Evolutionary conservation across 2,888 invertebrate genomes (phyloP).

Genomic region (Bugula neritina): DNA sequence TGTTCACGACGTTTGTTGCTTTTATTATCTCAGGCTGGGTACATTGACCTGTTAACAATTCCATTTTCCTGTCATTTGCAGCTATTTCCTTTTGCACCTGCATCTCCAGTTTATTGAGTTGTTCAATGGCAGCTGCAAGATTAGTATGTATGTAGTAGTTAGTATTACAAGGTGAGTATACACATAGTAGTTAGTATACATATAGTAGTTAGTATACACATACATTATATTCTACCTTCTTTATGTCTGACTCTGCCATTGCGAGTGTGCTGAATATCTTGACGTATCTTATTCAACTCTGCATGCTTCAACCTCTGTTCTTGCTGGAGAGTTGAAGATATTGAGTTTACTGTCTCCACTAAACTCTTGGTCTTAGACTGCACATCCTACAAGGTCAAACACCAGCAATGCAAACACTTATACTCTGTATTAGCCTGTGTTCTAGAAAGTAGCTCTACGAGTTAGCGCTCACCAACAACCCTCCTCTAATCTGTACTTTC

Average conservation of each 20-base stretch:
- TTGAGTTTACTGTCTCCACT: conserved; percentile 1
- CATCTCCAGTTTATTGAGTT: background rate
- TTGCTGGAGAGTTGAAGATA: background rate
- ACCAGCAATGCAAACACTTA: too few species aligned
- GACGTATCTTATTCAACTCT: background rate
- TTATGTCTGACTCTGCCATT: background rate
- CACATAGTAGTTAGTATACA: background rate
- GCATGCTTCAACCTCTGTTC: background rate
- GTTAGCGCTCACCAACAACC: conserved; percentile 10
- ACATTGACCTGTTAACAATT: conserved; percentile 1
- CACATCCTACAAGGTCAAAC: background rate
- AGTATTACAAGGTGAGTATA: too few species aligned
- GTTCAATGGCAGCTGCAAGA: background rate
- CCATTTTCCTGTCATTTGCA: background rate
- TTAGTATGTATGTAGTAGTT: background rate
- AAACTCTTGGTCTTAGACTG: conserved; percentile 18
- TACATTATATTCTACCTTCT: background rate
- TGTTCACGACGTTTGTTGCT: background rate
- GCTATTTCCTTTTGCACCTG: background rate
- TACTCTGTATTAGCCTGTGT: too few species aligned
- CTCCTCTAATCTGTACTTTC: background rate
- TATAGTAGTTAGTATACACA: background rate
- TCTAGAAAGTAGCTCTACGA: too few species aligned
- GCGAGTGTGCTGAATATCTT: background rate
- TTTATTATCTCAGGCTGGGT: background rate